Evolutionary conservation across 2,797 vertebrate genomes (phyloP), one percentile per base, ranked within the genome.

Genomic region (Spea hammondii): DNA sequence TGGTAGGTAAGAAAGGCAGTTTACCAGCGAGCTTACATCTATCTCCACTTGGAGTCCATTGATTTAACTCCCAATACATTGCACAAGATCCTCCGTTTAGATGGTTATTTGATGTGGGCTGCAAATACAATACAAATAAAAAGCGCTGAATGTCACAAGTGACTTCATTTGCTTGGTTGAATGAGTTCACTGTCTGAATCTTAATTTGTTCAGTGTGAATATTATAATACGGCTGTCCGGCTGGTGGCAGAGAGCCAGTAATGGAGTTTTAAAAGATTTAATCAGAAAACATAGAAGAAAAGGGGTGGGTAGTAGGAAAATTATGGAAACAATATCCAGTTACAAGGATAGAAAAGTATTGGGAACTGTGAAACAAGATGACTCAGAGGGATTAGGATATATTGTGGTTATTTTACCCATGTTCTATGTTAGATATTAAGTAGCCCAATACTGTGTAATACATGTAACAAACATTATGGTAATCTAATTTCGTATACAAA

Each of bases 331-430:
- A 68, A 68, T 48, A 48, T 13, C 50, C 7, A 8, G 47, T 10
- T 6, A 68, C 48, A 6, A 68, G 12, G 45, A 62, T 17, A 62
- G n/a, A 11, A 44, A 51, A 72, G 14, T 64, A 11, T 65, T 32
- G 9, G 49, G 51, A 71, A 55, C 72, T 66, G 50, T 57, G n/a
- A 71, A 57, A 72, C 57, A 65, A 45, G 70, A 72, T 73, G 62
- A 79, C 55, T 67, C 77, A 72, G 53, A 62, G 12, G 1, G 44
- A 46, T 65, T 6, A 13, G 14, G 32, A 32, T 32, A 32, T 32
- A 62, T 1, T 62, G 59, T 12, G 4, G 59, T 62, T 62, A 62
- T 62, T 62, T 62, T 32, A 32, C 32, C 32, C 32, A 32, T 32
- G 32, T 57, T 57, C 55, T 13, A 5, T 4, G 55, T 57, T 57